phyloP scores from a whole-genome alignment of 2,797 vertebrate species.

The Sebastes variabilis region DNA sequence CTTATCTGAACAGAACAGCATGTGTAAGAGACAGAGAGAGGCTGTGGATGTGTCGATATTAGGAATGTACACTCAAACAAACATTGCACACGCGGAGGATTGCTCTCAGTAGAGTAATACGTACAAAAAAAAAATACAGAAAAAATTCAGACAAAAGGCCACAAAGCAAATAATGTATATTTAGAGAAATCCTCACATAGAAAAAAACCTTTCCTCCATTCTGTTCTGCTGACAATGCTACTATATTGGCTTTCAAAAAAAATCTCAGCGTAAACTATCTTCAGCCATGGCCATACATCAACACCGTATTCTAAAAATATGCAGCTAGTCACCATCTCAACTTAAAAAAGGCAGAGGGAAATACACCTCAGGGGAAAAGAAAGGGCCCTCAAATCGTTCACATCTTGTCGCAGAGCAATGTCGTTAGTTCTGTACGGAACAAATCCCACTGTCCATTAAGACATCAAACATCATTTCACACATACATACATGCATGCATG shows the following conservation, averaged over 20 bases:
- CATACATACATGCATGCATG: constrained; percentile 37
- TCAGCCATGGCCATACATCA: background rate
- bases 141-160: constrained; percentile 50
- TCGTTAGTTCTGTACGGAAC: background rate
- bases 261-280: constrained; percentile 14
- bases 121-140: constrained; percentile 55
- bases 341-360: constrained; percentile 5
- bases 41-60: constrained; percentile 8
- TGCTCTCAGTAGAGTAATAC: constrained; percentile 7
- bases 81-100: background rate
- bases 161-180: constrained; percentile 55
- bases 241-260: constrained; percentile 27
- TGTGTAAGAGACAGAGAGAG: constrained; percentile 22
- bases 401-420: constrained; percentile 6
- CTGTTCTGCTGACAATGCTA: constrained; percentile 39
- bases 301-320: constrained; percentile 25
- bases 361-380: background rate
- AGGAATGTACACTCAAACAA: constrained; percentile 61
- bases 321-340: constrained; percentile 12
- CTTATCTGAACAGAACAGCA: constrained; percentile 23
- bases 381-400: constrained; percentile 6
- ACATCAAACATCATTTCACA: constrained; percentile 33
- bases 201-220: constrained; percentile 30
- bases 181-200: constrained; percentile 26
- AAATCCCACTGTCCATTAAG: constrained; percentile 1